Percentiles rank a stretch among this genome's conserved stretches.
Conservation (phyloP, 2,113 vertebrate species). For the Hemichromis elongatus region DNA sequence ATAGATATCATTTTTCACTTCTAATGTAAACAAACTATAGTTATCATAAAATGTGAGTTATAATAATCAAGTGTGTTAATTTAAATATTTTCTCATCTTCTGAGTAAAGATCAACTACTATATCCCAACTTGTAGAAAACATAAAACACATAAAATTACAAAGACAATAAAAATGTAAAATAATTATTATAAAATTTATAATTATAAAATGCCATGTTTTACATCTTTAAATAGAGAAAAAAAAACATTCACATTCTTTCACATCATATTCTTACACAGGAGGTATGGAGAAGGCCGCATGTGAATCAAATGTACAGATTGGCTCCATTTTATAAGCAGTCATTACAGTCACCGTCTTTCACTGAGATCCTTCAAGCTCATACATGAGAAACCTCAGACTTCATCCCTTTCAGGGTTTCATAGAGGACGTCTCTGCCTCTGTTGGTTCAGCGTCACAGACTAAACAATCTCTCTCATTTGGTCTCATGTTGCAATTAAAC, state of each 20-base stretch:
- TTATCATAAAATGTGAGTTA: not conserved
- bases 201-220: not conserved
- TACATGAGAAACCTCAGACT: not conserved
- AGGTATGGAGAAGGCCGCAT: not conserved
- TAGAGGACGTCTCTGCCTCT: not conserved
- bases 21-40: not conserved
- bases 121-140: not conserved
- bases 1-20: not conserved
- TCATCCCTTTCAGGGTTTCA: not conserved
- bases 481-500: not conserved
- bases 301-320: accelerated
- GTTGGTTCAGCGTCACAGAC: not conserved
- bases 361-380: not conserved
- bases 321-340: not conserved
- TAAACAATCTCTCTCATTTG: not conserved
- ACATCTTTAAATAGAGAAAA: not conserved
- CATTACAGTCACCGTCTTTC: not conserved
- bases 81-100: not conserved
- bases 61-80: not conserved
- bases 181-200: too few relatives aligned
- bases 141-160: not conserved
- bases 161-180: not conserved
- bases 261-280: not conserved
- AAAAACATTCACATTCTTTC: not conserved
- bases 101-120: not conserved